A percentile compares a stretch with the other conserved stretches of the same genome.
These are phyloP conservation scores for Lasioglossum lativentre DNA, from an alignment of 2,888 invertebrate species.

Conservation along the genomic window DNA sequence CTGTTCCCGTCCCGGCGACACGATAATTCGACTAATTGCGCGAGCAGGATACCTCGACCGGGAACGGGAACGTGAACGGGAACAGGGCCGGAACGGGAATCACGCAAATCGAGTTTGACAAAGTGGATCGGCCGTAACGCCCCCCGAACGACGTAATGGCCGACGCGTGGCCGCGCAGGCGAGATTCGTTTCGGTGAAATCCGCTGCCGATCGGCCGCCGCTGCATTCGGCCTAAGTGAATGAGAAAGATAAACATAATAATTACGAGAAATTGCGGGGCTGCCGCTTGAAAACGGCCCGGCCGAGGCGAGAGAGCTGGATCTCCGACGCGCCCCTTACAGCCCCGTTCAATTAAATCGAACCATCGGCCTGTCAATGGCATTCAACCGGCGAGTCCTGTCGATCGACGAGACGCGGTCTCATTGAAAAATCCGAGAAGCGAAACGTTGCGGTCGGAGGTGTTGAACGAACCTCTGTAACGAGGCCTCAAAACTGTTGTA, in stretches of 20 bases:
- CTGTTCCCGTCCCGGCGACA: conserved; percentile 2
- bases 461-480: background rate
- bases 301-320: conserved; percentile 6
- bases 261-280: conserved; percentile 71
- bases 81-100: conserved; percentile 48
- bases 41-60: conserved; percentile 16
- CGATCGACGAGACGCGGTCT: background rate
- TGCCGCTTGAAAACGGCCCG: conserved; percentile 71
- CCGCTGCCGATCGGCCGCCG: conserved; percentile 33
- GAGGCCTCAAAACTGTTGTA: background rate
- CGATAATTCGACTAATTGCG: conserved; percentile 49
- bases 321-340: conserved; percentile 6
- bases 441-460: background rate
- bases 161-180: conserved; percentile 58
- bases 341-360: conserved; percentile 16
- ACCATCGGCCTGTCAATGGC: background rate
- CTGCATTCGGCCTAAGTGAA: conserved; percentile 78
- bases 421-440: background rate
- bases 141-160: conserved; percentile 44
- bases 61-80: background rate
- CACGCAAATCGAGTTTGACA: conserved; percentile 70
- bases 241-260: conserved; percentile 82
- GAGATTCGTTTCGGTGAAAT: conserved; percentile 45
- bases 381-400: background rate
- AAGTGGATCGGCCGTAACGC: conserved; percentile 55